Conservation (phyloP, 2,797 vertebrate species). For the Mormyrops attenuatus region DNA sequence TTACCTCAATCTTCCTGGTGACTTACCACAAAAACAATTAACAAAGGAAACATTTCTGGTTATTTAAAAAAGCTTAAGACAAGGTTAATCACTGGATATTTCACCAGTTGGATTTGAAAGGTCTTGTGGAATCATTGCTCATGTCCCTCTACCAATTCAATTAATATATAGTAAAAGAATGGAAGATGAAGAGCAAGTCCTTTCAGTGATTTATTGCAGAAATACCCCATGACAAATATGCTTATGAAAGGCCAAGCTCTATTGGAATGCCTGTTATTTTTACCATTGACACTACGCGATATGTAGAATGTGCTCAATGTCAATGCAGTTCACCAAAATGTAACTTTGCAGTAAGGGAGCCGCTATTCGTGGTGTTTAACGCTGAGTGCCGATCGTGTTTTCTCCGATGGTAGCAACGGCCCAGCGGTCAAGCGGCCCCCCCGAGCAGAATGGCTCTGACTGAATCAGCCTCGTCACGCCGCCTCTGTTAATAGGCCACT, state of each 20-base stretch:
- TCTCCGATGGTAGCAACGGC: neutral
- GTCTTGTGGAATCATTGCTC: neutral
- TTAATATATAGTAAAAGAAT: neutral
- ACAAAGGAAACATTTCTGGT: neutral
- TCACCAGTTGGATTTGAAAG: neutral
- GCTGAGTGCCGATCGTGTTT: neutral
- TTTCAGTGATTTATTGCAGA: neutral
- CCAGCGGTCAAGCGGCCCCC: neutral
- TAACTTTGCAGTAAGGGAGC: neutral
- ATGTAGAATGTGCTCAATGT: neutral
- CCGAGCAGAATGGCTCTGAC: neutral
- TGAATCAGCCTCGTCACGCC: conserved; percentile 14
- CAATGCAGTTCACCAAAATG: neutral
- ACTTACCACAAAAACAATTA: neutral
- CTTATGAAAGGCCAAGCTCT: neutral
- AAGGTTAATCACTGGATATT: neutral
- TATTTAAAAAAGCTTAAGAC: neutral
- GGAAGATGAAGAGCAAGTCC: too few species aligned
- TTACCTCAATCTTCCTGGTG: neutral
- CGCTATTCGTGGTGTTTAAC: neutral
- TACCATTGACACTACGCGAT: neutral
- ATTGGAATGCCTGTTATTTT: neutral
- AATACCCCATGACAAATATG: neutral
- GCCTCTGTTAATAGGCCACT: conserved; percentile 26
- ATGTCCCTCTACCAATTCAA: neutral